Percentiles rank a stretch among this genome's conserved stretches.
Evolutionary conservation across 1,140 invertebrate species (phyloP).

Genomic region (Solenopsis invicta): DNA sequence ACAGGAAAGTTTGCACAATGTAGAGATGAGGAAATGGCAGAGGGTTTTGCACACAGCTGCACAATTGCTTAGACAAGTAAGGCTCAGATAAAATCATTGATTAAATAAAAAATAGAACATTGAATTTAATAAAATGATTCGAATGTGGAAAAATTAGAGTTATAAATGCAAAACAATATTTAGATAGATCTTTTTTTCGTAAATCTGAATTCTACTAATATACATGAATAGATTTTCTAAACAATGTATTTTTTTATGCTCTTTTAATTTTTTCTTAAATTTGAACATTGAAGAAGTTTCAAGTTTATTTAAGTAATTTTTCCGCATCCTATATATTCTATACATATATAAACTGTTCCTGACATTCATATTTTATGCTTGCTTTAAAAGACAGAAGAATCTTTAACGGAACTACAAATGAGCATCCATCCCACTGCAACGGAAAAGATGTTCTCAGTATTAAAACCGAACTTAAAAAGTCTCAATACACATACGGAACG

Average conservation of each 20-base stretch:
- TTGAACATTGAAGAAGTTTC: background rate
- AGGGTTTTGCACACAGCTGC: slow-evolving; percentile 90
- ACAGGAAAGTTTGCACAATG: slow-evolving; percentile 92
- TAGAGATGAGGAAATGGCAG: slow-evolving; percentile 93
- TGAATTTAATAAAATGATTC: slow-evolving; percentile 58
- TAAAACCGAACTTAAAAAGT: slow-evolving; percentile 83
- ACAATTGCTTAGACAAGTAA: slow-evolving; percentile 89
- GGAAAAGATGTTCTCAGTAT: slow-evolving; percentile 86
- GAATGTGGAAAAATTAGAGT: slow-evolving; percentile 20
- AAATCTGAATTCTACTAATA: slow-evolving; percentile 10
- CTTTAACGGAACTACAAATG: slow-evolving; percentile 89
- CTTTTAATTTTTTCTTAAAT: background rate
- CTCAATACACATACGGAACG: slow-evolving; percentile 80
- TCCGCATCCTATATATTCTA: slow-evolving; percentile 16
- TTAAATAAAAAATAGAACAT: slow-evolving; percentile 55
- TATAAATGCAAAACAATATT: background rate
- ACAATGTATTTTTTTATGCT: background rate
- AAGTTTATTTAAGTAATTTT: slow-evolving; percentile 22
- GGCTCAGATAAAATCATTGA: background rate
- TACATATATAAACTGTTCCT: background rate
- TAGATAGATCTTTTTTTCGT: background rate
- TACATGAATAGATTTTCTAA: background rate
- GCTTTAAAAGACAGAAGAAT: slow-evolving; percentile 89
- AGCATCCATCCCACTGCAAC: slow-evolving; percentile 89
- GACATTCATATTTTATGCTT: slow-evolving; percentile 58